phyloP scores from a whole-genome alignment of 2,888 invertebrate species.

The Ectobius pallidus region DNA sequence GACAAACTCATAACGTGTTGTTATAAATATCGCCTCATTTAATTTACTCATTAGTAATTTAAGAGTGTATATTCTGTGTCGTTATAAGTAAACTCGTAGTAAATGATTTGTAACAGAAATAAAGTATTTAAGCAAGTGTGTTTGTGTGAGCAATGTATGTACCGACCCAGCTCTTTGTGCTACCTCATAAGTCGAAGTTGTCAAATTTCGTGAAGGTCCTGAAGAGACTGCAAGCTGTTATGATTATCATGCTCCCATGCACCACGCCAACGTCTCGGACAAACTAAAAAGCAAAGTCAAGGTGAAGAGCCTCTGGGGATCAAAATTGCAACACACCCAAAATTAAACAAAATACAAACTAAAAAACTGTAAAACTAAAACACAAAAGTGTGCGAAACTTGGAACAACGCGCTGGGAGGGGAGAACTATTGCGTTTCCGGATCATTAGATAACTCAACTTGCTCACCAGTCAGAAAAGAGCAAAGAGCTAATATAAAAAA shows the following conservation, averaged over 20 bases:
- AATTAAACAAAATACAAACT: neutral
- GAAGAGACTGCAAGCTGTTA: neutral
- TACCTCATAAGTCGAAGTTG: neutral
- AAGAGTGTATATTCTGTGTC: too few relatives aligned
- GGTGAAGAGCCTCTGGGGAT: too few relatives aligned
- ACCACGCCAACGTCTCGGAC: neutral
- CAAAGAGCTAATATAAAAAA: too few relatives aligned
- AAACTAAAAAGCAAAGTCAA: too few relatives aligned
- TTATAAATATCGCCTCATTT: too few relatives aligned
- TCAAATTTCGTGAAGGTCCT: neutral
- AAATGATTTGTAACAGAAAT: too few relatives aligned
- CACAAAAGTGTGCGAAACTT: neutral
- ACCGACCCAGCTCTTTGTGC: neutral
- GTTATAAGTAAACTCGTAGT: too few relatives aligned
- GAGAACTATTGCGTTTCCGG: conserved; percentile 14
- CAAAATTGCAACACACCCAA: neutral
- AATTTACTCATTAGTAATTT: too few relatives aligned
- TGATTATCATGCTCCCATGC: conserved; percentile 10
- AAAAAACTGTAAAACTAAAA: neutral
- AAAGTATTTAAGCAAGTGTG: neutral
- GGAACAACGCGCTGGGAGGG: neutral
- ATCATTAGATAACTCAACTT: conserved; percentile 10
- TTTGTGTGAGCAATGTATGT: neutral
- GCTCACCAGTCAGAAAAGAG: conserved; percentile 21
- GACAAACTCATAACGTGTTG: too few relatives aligned